Base-by-base conservation (phyloP, 2,113 vertebrate species). In the Colistium nudipinnis region DNA sequence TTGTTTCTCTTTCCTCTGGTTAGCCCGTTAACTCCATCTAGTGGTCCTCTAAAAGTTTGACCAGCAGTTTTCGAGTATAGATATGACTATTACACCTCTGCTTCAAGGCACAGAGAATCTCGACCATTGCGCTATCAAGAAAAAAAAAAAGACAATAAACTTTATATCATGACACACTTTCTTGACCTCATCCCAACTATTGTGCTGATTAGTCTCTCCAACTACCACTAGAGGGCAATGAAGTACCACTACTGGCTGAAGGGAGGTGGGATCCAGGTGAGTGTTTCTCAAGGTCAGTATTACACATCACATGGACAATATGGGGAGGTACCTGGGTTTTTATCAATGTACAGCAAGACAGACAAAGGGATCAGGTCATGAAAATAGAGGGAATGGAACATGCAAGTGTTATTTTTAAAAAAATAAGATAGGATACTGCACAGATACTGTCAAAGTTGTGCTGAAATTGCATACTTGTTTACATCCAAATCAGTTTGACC, bases 241-340 rank as follows among this genome's bases (percentile, higher is more conserved):
- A n/a, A n/a, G n/a, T 77, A 27, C 4, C 43, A 19, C 74, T 47
- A 11, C 62, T 45, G 60, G 39, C 38, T 13, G 28, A 6, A 39
- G 39, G 44, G 41, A 64, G 19, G 56, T 52, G 36, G 43, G 44
- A 65, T 53, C 78, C 68, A 82, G 74, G 83, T 87, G 72, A 86
- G 71, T 73, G 80, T 47, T 60, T 79, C 36, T 80, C 82, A 90
- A 88, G 90, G 90, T 89, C 87, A 86, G 54, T 43, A 51, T 65
- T 74, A 75, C 11, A 60, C 48, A 56, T 69, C 62, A 59, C n/a
- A 20, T 4, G 17, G 17, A 54, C 43, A 14, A 17, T 59, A 30
- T 38, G 24, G 44, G 31, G 41, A 67, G 56, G 60, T 74, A 45
- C 48, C 8, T 2, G 1, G 19, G 10, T 27, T 75, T 7, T 2